phyloP scores from a whole-genome alignment of 1,140 invertebrate species.

The Ostrea denselamellosa region DNA sequence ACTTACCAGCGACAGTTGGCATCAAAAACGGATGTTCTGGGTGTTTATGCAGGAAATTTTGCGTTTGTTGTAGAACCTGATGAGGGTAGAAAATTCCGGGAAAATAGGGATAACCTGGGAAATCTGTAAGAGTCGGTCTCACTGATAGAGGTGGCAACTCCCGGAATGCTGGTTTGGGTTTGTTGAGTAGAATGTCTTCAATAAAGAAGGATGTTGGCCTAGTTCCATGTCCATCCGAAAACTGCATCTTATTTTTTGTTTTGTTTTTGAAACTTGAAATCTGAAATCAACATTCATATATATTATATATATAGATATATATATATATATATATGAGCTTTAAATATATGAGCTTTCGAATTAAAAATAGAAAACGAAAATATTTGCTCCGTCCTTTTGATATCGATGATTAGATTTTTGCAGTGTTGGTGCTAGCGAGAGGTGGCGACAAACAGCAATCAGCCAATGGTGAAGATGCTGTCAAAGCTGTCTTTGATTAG shows the following conservation, averaged over 20 bases:
- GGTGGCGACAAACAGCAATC: conserved; percentile 6
- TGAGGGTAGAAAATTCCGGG: conserved; percentile 76
- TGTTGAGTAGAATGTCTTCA: conserved; percentile 87
- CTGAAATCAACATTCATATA: conserved; percentile 13
- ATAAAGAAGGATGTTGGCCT: conserved; percentile 85
- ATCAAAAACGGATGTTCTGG: conserved; percentile 79
- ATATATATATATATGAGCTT: background rate
- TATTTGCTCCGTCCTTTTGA: conserved; percentile 3
- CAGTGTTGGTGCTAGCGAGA: conserved; percentile 33
- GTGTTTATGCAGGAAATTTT: conserved; percentile 81
- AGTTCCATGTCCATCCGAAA: conserved; percentile 50
- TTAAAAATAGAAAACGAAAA: conserved; percentile 32
- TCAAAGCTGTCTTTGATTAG: conserved; percentile 56
- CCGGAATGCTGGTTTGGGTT: conserved; percentile 78
- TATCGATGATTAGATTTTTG: conserved; percentile 31
- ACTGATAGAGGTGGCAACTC: conserved; percentile 58
- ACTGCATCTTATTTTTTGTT: conserved; percentile 31
- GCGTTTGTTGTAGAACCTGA: conserved; percentile 76
- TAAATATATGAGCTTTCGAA: conserved; percentile 12
- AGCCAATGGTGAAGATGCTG: conserved; percentile 23
- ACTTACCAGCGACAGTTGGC: conserved; percentile 79
- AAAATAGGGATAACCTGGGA: conserved; percentile 67
- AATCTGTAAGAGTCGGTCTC: conserved; percentile 67
- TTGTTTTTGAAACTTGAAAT: conserved; percentile 8
- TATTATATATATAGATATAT: too few relatives aligned